Conservation (phyloP, 2,797 vertebrate genomes). For the Sternarchorhynchus goeldii region DNA sequence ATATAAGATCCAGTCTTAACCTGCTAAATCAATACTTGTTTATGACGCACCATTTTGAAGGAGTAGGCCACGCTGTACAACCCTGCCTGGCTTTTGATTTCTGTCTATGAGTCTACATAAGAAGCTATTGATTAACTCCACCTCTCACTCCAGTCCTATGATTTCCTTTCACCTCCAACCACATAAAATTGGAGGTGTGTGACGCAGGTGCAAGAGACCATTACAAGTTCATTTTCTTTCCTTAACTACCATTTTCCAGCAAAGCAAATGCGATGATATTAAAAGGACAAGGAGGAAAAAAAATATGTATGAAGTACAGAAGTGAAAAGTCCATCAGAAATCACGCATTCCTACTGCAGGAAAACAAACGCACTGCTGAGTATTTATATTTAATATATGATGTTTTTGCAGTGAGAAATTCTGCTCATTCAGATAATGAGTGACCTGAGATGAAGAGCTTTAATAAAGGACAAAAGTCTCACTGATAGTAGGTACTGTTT, state of each 20-base stretch:
- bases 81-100: constrained; percentile 56
- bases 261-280: constrained; percentile 17
- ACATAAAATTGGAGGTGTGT: constrained; percentile 44
- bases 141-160: constrained; percentile 47
- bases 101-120: constrained; percentile 54
- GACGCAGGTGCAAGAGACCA: constrained; percentile 53
- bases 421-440: constrained; percentile 20
- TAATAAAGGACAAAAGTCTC: constrained; percentile 3
- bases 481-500: neutral
- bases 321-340: neutral
- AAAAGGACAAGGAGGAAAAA: neutral
- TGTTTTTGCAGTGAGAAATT: constrained; percentile 3
- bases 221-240: constrained; percentile 16
- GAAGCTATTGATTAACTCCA: constrained; percentile 62
- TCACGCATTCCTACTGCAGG: neutral
- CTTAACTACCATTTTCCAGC: neutral
- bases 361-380: constrained; percentile 6
- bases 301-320: neutral
- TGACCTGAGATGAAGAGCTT: constrained; percentile 3
- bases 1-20: constrained; percentile 38
- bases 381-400: constrained; percentile 15
- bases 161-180: constrained; percentile 53
- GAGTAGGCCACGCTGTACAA: constrained; percentile 48
- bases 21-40: constrained; percentile 64
- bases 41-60: constrained; percentile 49